Percentiles rank a stretch among this genome's conserved stretches.
Conservation (phyloP, 1,140 invertebrate genomes). For the Sitodiplosis mosellana region DNA sequence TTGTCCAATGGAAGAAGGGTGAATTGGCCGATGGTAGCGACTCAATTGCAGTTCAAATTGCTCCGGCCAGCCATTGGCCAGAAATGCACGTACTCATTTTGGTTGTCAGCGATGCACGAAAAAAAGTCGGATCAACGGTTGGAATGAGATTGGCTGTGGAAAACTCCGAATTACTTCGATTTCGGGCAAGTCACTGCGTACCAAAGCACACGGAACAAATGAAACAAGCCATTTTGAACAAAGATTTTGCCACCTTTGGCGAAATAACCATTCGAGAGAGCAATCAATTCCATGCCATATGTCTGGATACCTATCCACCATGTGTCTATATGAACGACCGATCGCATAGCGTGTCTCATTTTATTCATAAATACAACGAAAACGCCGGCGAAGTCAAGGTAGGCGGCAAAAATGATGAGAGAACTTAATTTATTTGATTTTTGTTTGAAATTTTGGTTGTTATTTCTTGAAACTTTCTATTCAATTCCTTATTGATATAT, state of each 20-base stretch:
- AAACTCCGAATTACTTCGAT: slow-evolving; percentile 69
- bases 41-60: slow-evolving; percentile 63
- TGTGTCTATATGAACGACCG: slow-evolving; percentile 80
- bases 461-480: neutral
- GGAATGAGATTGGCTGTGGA: slow-evolving; percentile 76
- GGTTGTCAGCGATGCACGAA: slow-evolving; percentile 72
- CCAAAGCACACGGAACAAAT: slow-evolving; percentile 52
- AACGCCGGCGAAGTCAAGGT: slow-evolving; percentile 39
- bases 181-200: slow-evolving; percentile 52
- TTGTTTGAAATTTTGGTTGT: slow-evolving; percentile 1
- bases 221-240: slow-evolving; percentile 52
- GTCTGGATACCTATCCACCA: slow-evolving; percentile 88
- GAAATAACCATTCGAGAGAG: slow-evolving; percentile 94
- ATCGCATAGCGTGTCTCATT: slow-evolving; percentile 57
- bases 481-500: slow-evolving; percentile 2
- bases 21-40: slow-evolving; percentile 48
- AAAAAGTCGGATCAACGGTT: slow-evolving; percentile 70
- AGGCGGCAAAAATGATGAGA: neutral
- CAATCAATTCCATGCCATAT: slow-evolving; percentile 93
- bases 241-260: slow-evolving; percentile 76
- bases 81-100: slow-evolving; percentile 77
- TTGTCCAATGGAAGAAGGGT: slow-evolving; percentile 75
- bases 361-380: slow-evolving; percentile 72
- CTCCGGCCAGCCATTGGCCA: slow-evolving; percentile 64
- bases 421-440: neutral